These are phyloP conservation scores for Poeciliopsis presidionis DNA, from an alignment of 2,797 vertebrate species.

Conservation along the genomic window DNA sequence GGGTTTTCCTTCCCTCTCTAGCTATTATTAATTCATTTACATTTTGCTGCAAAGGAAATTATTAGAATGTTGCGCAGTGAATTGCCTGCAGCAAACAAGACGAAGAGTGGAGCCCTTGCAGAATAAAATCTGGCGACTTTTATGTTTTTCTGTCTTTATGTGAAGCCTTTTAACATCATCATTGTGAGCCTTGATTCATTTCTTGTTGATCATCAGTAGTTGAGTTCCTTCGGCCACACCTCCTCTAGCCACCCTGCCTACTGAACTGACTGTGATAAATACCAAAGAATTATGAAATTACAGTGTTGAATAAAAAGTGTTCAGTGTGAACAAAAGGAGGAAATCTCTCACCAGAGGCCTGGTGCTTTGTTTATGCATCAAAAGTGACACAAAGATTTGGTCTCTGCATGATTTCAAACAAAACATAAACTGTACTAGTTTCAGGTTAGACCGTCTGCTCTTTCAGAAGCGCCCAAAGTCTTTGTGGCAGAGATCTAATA, in stretches of 20 bases:
- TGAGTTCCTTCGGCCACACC: conserved; percentile 14
- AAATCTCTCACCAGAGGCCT: conserved; percentile 5
- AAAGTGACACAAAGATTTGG: neutral
- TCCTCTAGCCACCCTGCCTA: conserved; percentile 20
- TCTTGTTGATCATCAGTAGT: conserved; percentile 12
- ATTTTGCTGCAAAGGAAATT: conserved; percentile 65
- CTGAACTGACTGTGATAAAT: conserved; percentile 33
- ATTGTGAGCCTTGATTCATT: conserved; percentile 8
- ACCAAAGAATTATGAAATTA: conserved; percentile 9
- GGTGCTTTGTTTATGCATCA: conserved; percentile 11
- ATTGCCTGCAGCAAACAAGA: conserved; percentile 58
- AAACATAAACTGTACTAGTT: neutral
- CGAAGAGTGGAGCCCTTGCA: conserved; percentile 31
- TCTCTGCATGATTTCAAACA: neutral
- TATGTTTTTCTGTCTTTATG: conserved; percentile 11
- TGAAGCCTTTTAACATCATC: neutral
- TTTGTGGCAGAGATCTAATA: neutral
- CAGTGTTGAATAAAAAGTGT: conserved; percentile 2
- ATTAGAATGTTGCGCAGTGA: conserved; percentile 51
- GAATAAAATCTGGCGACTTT: conserved; percentile 24
- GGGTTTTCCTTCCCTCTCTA: conserved; percentile 51
- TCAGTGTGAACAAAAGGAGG: conserved; percentile 19
- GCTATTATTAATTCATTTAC: conserved; percentile 74
- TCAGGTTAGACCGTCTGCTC: neutral
- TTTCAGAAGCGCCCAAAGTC: neutral